Conservation (phyloP, 2,113 vertebrate genomes). For the Rallus limicola region DNA sequence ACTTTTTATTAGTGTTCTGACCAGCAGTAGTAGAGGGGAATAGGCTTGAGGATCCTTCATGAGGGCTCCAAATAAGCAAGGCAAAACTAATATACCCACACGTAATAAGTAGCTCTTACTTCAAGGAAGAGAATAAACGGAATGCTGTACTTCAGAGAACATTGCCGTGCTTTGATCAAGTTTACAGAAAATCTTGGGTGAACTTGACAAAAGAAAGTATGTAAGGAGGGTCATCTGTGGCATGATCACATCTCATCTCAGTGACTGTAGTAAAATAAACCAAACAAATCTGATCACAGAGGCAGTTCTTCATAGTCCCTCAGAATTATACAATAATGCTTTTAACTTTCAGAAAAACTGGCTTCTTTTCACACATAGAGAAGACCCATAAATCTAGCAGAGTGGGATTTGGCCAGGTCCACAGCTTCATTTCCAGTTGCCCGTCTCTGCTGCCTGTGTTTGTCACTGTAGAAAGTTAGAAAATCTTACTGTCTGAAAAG, state of each 20-base stretch:
- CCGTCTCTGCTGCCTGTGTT: not conserved
- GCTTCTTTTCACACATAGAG: not conserved
- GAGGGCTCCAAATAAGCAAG: not conserved
- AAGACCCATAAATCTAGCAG: not conserved
- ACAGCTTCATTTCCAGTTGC: not conserved
- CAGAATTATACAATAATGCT: not conserved
- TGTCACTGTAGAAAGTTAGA: not conserved
- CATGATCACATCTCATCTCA: not conserved
- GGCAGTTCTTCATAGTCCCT: not conserved
- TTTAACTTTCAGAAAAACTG: not conserved
- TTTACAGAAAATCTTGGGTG: not conserved
- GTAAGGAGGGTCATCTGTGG: not conserved
- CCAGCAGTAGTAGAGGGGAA: not conserved
- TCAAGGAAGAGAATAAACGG: not conserved
- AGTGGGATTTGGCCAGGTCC: not conserved
- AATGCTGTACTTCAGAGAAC: not conserved
- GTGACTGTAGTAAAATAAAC: not conserved
- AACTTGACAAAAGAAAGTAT: not conserved
- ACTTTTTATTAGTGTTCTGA: not conserved
- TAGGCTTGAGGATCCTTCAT: rapidly evolving
- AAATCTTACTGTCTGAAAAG: not conserved
- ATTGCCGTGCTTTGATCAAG: not conserved
- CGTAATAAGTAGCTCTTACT: not conserved
- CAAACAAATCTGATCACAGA: not conserved
- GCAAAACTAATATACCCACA: not conserved